Base-by-base conservation (phyloP, 2,888 invertebrate genomes). In the Cheilosia vulpina region DNA sequence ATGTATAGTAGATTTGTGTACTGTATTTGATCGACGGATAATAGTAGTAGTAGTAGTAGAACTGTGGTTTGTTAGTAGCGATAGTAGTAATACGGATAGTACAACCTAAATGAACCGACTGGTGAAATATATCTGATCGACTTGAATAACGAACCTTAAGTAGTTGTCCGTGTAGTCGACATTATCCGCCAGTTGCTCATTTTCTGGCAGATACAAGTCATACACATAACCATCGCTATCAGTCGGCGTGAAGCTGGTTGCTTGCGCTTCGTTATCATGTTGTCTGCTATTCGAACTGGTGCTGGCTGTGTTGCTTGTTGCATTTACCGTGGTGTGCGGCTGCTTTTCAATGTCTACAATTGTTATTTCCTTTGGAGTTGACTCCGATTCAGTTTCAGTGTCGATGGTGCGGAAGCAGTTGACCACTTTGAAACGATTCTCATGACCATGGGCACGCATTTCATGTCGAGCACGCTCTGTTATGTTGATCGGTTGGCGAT, bases 141-240 rank as follows among this genome's bases (percentile, higher is more conserved):
- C 88, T 89, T 90, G 90, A 88, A 91, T 89, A 89, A 92, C 92
- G 89, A 92, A 92, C 92, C 92, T 92, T 91, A 91, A 82, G 88
- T 91, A 90, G 89, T 91, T 91, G 89, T 91, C 90, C 89, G 90
- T 89, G 76, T 91, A 88, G 88, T 92, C 91, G 76, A 91, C 90
- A 87, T 92, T 89, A 80, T 93, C 92, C 45, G 92, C 92, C 55
- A 93, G 92, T 87, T 93, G 92, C 21, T 93, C 93, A 87, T 92
- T 92, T 87, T 93, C 91, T 11, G 94, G 93, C 88, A 94, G 94
- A 91, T 95, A 95, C 34, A 95, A 92, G 90, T 95, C 95, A 87
- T 94, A 95, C 7, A 95, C 95, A 90, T 93, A 95, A 66, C 91
- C 90, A 52, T 92, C 90, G 7, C 90, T 90, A 81, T 91, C 90